phyloP scores from a whole-genome alignment of 1,140 invertebrate species.

The Penaeus japonicus region DNA sequence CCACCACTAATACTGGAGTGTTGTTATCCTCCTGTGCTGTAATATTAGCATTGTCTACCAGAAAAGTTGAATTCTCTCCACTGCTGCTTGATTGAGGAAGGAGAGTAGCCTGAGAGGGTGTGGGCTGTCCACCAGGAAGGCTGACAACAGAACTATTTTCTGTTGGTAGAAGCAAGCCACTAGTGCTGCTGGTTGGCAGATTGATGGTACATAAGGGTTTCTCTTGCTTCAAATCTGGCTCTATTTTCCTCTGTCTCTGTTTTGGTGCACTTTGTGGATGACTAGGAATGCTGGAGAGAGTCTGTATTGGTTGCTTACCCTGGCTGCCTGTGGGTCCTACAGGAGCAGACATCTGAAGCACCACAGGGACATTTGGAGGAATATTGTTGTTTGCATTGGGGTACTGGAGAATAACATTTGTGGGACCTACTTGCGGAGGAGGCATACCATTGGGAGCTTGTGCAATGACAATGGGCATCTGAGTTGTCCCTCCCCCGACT shows the following conservation, averaged over 20 bases:
- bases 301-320: constrained; percentile 15
- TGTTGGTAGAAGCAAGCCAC: neutral
- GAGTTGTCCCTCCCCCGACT: neutral
- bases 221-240: neutral
- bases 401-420: constrained; percentile 19
- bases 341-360: constrained; percentile 1
- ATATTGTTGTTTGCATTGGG: constrained; percentile 3
- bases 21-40: neutral
- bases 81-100: neutral
- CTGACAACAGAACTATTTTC: neutral
- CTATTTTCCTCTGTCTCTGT: neutral
- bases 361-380: neutral
- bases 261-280: neutral
- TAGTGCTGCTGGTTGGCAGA: neutral
- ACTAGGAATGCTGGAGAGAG: neutral
- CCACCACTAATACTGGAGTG: neutral
- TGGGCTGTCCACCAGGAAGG: neutral
- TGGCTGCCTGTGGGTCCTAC: neutral
- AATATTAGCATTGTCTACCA: neutral
- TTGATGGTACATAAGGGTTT: constrained; percentile 12
- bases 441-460: neutral
- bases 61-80: neutral
- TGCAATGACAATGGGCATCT: constrained; percentile 8
- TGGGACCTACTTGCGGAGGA: neutral
- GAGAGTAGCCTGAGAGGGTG: neutral